phyloP scores from a whole-genome alignment of 2,797 vertebrate genomes.

The Siniperca undulata region DNA sequence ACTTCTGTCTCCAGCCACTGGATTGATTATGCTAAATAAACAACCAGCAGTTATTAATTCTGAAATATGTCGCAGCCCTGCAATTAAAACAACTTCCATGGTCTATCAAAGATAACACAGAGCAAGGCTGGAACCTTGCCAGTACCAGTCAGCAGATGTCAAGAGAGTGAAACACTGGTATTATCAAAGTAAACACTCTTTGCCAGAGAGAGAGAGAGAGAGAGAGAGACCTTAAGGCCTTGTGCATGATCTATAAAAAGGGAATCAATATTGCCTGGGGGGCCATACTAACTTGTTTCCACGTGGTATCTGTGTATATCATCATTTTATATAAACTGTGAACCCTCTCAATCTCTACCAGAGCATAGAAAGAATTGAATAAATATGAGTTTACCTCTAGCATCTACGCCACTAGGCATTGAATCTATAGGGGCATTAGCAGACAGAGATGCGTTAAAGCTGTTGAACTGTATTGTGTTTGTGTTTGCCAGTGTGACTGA shows the following conservation, averaged over 20 bases:
- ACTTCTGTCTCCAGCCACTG: conserved; percentile 9
- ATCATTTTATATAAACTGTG: conserved; percentile 54
- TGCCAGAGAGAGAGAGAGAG: conserved; percentile 28
- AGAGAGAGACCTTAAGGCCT: conserved; percentile 30
- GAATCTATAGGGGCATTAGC: conserved; percentile 20
- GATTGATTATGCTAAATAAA: conserved; percentile 51
- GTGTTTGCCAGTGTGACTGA: conserved; percentile 5
- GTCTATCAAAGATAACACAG: conserved; percentile 35
- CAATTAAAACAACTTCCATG: conserved; percentile 57
- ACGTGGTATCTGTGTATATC: conserved; percentile 48
- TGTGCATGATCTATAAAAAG: conserved; percentile 61
- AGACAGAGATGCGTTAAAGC: conserved; percentile 11
- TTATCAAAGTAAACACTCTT: conserved; percentile 60
- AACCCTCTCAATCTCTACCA: conserved; percentile 24
- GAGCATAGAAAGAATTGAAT: conserved; percentile 31
- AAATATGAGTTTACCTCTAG: conserved; percentile 19
- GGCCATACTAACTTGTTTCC: conserved; percentile 40
- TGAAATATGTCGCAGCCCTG: conserved; percentile 51
- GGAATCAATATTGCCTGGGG: conserved; percentile 57
- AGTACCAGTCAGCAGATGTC: conserved; percentile 48
- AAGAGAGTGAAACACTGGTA: conserved; percentile 46
- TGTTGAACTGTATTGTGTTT: conserved; percentile 12
- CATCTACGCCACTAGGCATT: conserved; percentile 13
- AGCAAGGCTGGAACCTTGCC: conserved; percentile 36
- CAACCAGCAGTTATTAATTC: conserved; percentile 40